Evolutionary conservation across 2,797 vertebrate genomes (phyloP).

Genomic region (Sebastes steindachneri): DNA sequence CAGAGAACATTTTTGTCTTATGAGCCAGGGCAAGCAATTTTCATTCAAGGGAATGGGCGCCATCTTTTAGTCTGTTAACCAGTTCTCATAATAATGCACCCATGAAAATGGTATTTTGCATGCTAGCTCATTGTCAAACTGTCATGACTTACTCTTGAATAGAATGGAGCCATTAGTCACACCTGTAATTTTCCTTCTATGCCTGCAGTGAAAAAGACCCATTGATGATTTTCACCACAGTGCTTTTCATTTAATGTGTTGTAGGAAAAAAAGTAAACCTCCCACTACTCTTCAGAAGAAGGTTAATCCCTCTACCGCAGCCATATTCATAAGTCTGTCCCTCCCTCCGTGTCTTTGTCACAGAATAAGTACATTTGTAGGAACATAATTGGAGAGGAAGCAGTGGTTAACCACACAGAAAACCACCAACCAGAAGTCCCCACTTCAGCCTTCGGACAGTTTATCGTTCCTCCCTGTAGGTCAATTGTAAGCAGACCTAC

Average conservation of each 20-base stretch:
- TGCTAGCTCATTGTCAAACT: neutral
- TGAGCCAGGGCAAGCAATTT: neutral
- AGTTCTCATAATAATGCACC: neutral
- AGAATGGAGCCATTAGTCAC: neutral
- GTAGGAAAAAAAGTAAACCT: neutral
- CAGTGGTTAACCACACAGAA: conserved; percentile 44
- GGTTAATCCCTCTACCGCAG: neutral
- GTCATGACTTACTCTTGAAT: neutral
- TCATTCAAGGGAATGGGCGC: neutral
- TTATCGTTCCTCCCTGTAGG: conserved; percentile 11
- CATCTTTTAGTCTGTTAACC: neutral
- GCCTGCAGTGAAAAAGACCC: neutral
- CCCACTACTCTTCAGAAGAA: neutral
- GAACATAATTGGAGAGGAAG: conserved; percentile 43
- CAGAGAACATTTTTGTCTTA: neutral
- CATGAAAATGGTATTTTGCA: neutral
- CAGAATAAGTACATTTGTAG: conserved; percentile 32
- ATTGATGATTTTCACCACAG: neutral
- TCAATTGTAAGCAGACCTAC: conserved; percentile 19
- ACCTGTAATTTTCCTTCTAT: neutral
- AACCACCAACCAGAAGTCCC: conserved; percentile 33
- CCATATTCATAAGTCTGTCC: neutral
- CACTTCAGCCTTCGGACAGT: conserved; percentile 18
- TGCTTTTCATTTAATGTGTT: neutral
- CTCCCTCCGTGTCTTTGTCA: conserved; percentile 8